Evolutionary conservation across 2,113 vertebrate species (phyloP).

Genomic region (Petromus typicus): DNA sequence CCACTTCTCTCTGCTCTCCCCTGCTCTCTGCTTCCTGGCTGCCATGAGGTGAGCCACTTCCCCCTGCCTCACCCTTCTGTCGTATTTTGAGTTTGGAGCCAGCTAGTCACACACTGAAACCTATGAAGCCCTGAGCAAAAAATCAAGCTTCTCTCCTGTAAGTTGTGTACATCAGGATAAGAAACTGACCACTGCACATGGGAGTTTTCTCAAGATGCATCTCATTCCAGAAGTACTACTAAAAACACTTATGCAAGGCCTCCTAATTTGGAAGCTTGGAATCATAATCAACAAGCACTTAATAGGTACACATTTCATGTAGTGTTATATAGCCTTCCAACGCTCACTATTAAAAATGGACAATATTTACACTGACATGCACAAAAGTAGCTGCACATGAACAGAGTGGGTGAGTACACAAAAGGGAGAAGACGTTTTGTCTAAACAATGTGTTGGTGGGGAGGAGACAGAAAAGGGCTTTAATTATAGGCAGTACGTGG

Average conservation of each 20-base stretch:
- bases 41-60: neutral
- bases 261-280: neutral
- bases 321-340: neutral
- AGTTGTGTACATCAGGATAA: neutral
- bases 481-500: neutral
- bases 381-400: neutral
- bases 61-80: neutral
- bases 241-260: neutral
- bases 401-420: neutral
- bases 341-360: slow-evolving; percentile 6
- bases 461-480: neutral
- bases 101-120: neutral
- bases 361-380: neutral
- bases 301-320: neutral
- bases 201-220: neutral
- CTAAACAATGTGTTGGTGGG: neutral
- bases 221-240: neutral
- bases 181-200: neutral
- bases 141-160: neutral
- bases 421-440: neutral
- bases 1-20: neutral
- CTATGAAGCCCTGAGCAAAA: neutral
- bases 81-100: neutral
- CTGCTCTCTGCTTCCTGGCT: neutral
- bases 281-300: neutral